phyloP scores from a whole-genome alignment of 2,797 vertebrate species.

The Peromyscus aztecus region DNA sequence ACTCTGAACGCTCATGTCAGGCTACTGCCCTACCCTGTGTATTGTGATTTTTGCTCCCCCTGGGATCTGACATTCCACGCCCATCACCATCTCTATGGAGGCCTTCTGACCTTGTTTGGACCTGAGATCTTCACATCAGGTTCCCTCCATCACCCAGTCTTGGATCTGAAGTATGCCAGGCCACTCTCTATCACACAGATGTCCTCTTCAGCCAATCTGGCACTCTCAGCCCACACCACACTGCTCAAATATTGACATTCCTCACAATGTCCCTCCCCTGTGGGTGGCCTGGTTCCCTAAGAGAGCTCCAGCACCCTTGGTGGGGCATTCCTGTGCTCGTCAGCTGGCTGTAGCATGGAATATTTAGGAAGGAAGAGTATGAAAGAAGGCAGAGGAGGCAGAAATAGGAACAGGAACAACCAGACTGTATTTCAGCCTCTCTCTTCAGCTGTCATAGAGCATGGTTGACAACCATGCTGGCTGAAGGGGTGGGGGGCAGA shows the following conservation, averaged over 20 bases:
- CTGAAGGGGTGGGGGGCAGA: background rate
- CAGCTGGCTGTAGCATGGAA: background rate
- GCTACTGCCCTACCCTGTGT: too few relatives aligned
- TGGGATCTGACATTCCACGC: background rate
- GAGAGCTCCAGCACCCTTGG: background rate
- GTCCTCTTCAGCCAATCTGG: background rate
- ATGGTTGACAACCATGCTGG: background rate
- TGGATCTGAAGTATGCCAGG: background rate
- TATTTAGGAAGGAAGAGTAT: background rate
- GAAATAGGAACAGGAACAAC: background rate
- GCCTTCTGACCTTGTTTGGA: background rate
- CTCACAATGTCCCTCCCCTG: fast-evolving
- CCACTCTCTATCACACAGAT: fast-evolving
- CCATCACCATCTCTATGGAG: background rate
- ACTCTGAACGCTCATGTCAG: background rate
- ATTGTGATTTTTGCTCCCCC: fast-evolving
- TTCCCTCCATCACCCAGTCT: too few relatives aligned
- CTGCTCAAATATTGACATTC: too few relatives aligned
- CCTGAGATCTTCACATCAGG: background rate
- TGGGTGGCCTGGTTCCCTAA: background rate
- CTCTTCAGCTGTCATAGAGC: background rate
- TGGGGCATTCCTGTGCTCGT: background rate
- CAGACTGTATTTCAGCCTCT: background rate
- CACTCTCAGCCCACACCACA: background rate
- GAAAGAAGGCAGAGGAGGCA: background rate